Conservation (phyloP, 2,113 vertebrate genomes). For the Morone chrysops region DNA sequence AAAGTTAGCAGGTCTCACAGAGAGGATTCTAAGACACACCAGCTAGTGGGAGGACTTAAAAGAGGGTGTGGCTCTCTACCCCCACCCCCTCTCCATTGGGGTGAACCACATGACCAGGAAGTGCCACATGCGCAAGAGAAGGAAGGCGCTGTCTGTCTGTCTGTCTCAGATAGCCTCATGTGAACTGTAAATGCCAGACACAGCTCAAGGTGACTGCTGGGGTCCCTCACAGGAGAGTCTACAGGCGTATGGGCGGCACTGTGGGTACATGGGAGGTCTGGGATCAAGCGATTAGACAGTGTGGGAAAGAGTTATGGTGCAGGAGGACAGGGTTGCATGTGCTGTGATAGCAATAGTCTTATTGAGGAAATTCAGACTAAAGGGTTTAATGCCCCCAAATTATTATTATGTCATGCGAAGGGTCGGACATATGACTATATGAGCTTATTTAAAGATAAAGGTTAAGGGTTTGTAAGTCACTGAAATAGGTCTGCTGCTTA, state of each 20-base stretch:
- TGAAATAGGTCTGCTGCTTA: slow-evolving; percentile 11
- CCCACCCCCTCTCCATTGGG: slow-evolving; percentile 43
- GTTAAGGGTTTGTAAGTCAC: background rate
- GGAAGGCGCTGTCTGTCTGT: slow-evolving; percentile 30
- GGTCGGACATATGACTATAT: background rate
- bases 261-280: background rate
- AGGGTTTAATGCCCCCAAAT: background rate
- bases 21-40: slow-evolving; percentile 44
- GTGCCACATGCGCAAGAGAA: slow-evolving; percentile 46
- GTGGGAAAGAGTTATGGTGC: slow-evolving; percentile 3
- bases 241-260: background rate
- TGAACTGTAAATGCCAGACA: slow-evolving; percentile 3
- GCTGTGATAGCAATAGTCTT: background rate
- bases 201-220: slow-evolving; percentile 16
- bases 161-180: slow-evolving; percentile 38
- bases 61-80: slow-evolving; percentile 35
- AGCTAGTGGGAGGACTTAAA: slow-evolving; percentile 36
- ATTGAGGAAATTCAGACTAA: background rate
- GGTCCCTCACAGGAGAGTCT: background rate
- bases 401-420: background rate
- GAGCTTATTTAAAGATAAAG: slow-evolving; percentile 1
- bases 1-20: slow-evolving; percentile 35
- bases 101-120: slow-evolving; percentile 54
- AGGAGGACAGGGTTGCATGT: background rate
- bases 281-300: slow-evolving; percentile 3